phyloP scores from a whole-genome alignment of 2,888 invertebrate species.

The Cerastoderma edule region DNA sequence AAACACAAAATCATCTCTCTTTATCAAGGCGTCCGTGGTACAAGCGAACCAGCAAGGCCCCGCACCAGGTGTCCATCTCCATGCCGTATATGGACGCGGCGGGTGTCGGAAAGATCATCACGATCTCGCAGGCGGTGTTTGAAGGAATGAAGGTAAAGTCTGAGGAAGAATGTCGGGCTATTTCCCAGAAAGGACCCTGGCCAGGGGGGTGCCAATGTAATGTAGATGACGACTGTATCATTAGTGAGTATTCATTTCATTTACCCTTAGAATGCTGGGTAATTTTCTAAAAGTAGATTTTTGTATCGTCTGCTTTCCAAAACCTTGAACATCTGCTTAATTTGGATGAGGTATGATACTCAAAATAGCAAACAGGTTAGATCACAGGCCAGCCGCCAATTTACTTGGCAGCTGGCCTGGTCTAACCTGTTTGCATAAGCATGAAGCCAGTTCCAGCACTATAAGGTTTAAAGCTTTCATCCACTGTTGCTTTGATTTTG shows the following conservation, averaged over 20 bases:
- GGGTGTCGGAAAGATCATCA: slow-evolving; percentile 84
- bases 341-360: no score
- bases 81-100: slow-evolving; percentile 84
- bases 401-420: no score
- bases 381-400: no score
- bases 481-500: no score
- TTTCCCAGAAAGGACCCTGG: slow-evolving; percentile 70
- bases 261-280: no score
- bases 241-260: slow-evolving; percentile 72
- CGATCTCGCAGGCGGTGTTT: slow-evolving; percentile 84
- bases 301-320: no score
- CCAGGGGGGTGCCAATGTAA: slow-evolving; percentile 83
- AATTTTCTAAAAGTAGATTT: no score
- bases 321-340: background rate
- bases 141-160: slow-evolving; percentile 83
- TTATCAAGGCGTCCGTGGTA: slow-evolving; percentile 82
- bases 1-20: background rate
- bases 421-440: no score
- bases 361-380: no score
- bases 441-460: no score
- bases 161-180: slow-evolving; percentile 75
- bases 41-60: slow-evolving; percentile 81
- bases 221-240: slow-evolving; percentile 81
- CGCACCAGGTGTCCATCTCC: slow-evolving; percentile 83
- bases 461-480: no score